A percentile compares a stretch with the other conserved stretches of the same genome.
Evolutionary conservation across 2,113 vertebrate genomes (phyloP).

Genomic region (Psettodes erumei): DNA sequence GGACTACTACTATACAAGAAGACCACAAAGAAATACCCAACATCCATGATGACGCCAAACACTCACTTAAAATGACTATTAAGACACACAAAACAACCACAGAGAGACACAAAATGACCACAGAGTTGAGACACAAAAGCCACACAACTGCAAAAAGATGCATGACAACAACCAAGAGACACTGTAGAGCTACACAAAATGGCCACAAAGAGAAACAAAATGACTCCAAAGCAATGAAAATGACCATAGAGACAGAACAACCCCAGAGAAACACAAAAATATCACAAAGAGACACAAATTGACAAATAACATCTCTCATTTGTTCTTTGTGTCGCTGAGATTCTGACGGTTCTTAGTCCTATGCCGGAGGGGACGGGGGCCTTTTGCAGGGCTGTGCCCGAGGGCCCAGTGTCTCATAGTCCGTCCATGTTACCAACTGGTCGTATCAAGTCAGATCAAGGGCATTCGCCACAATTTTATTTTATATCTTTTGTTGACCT

Average conservation of each 20-base stretch:
- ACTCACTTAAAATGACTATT: no score
- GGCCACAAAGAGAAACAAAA: background rate
- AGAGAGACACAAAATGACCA: background rate
- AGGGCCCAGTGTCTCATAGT: slow-evolving; percentile 2
- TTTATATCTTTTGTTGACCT: slow-evolving; percentile 68
- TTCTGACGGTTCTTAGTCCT: background rate
- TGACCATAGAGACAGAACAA: background rate
- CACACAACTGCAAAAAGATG: background rate
- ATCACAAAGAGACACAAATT: background rate
- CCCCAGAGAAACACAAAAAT: background rate
- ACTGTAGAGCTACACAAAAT: background rate
- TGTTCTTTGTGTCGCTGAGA: background rate
- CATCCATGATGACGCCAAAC: no score
- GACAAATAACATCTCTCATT: background rate
- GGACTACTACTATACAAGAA: background rate
- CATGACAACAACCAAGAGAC: background rate
- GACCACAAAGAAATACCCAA: no score
- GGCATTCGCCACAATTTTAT: slow-evolving; percentile 44
- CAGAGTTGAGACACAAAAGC: background rate
- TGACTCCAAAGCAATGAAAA: background rate
- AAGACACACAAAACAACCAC: background rate
- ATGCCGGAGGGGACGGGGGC: background rate
- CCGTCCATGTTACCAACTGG: slow-evolving; percentile 18
- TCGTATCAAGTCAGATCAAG: slow-evolving; percentile 38
- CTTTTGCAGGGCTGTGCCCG: slow-evolving; percentile 1